Evolutionary conservation across 2,113 vertebrate genomes (phyloP).

Genomic region (Sebastes fasciatus): DNA sequence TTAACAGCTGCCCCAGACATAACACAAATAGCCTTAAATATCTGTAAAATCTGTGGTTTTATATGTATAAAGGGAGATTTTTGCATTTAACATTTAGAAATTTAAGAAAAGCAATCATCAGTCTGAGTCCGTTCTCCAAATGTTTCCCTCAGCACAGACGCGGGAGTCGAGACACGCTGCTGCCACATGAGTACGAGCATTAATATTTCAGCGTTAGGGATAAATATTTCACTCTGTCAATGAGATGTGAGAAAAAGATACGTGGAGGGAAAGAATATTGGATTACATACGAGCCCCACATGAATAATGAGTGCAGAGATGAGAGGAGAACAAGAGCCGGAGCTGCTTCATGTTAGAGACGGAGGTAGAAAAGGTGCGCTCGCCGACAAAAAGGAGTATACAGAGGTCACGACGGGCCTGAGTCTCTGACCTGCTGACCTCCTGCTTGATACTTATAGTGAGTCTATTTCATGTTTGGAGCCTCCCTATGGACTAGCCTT

Average conservation of each 20-base stretch:
- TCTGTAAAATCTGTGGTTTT: background rate
- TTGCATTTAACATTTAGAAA: background rate
- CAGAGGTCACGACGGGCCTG: conserved; percentile 13
- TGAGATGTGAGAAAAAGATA: conserved; percentile 71
- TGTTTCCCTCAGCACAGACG: conserved; percentile 2
- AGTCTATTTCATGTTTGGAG: conserved; percentile 59
- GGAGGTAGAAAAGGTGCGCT: conserved; percentile 28
- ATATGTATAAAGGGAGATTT: background rate
- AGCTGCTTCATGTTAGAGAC: conserved; percentile 30
- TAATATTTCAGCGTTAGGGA: conserved; percentile 77
- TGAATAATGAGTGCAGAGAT: conserved; percentile 73
- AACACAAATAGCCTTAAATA: background rate
- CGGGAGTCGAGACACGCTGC: conserved; percentile 14
- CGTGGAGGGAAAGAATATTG: conserved; percentile 53
- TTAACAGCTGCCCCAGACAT: background rate
- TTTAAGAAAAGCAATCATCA: background rate
- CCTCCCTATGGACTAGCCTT: conserved; percentile 74
- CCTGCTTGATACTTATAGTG: conserved; percentile 27
- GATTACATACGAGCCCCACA: conserved; percentile 60
- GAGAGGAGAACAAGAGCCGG: conserved; percentile 61
- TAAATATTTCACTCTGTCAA: conserved; percentile 81
- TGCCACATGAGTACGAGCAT: conserved; percentile 53
- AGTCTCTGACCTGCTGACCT: conserved; percentile 45
- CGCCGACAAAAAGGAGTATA: conserved; percentile 21
- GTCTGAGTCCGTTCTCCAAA: conserved; percentile 26